phyloP scores from a whole-genome alignment of 2,797 vertebrate genomes.

The Crenuchus spilurus region DNA sequence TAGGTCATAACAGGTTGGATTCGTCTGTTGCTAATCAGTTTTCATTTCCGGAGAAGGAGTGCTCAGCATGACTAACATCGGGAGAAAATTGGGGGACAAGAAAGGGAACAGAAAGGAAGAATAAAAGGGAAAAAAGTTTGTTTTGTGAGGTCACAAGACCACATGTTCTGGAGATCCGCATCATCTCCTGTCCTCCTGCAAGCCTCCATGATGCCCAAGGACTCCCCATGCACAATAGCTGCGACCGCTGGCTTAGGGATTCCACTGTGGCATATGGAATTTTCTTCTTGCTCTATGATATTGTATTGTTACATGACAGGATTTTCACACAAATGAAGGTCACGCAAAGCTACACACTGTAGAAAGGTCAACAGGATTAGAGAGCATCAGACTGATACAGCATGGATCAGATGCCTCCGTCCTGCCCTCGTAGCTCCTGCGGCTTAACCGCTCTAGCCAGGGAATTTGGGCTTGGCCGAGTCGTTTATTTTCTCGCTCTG shows the following conservation, averaged over 20 bases:
- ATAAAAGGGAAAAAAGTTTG: too few relatives aligned
- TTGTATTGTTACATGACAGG: conserved; percentile 27
- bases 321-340: conserved; percentile 50
- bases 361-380: conserved; percentile 57
- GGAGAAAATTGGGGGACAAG: neutral
- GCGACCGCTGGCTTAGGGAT: conserved; percentile 11
- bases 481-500: conserved; percentile 51
- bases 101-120: too few relatives aligned
- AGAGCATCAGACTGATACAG: conserved; percentile 37
- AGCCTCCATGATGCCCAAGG: neutral
- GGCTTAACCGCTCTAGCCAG: conserved; percentile 48
- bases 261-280: conserved; percentile 16
- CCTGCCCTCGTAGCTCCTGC: conserved; percentile 28
- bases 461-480: conserved; percentile 45
- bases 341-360: conserved; percentile 25
- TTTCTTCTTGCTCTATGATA: conserved; percentile 21
- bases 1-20: neutral
- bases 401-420: conserved; percentile 42
- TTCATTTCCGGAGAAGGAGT: neutral
- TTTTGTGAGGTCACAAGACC: neutral
- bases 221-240: conserved; percentile 5
- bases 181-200: neutral
- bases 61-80: neutral
- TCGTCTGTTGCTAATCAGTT: neutral
- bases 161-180: neutral